Percentiles rank a stretch among this genome's conserved stretches.
Evolutionary conservation across 2,888 invertebrate species (phyloP).

Genomic region (Cosmopolites sordidus): DNA sequence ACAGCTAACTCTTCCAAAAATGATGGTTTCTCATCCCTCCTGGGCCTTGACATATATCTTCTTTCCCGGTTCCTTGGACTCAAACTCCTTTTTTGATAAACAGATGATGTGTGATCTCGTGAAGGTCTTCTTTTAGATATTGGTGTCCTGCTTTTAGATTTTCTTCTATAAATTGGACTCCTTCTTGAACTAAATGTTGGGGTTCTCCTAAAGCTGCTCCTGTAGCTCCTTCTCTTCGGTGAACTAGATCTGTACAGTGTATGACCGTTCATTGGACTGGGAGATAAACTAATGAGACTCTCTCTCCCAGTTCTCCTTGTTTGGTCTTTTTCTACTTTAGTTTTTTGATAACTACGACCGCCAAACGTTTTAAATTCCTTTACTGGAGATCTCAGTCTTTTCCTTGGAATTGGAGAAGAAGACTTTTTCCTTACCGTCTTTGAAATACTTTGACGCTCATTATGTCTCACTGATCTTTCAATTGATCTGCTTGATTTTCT

Average conservation of each 20-base stretch:
- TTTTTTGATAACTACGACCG: not conserved
- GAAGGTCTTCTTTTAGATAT: constrained; percentile 9
- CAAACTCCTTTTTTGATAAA: constrained; percentile 13
- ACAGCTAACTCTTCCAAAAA: constrained; percentile 45
- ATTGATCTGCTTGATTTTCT: constrained; percentile 12
- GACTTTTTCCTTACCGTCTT: not conserved
- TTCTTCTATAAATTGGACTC: constrained; percentile 19
- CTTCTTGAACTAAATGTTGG: constrained; percentile 10
- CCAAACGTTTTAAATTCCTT: no score
- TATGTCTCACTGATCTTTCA: no score
- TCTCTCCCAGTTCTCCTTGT: not conserved
- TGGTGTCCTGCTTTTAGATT: constrained; percentile 15
- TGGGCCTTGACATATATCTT: constrained; percentile 22
- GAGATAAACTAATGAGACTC: not conserved
- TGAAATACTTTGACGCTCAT: constrained; percentile 10
- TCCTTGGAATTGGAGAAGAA: constrained; percentile 13
- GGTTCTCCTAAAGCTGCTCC: constrained; percentile 7
- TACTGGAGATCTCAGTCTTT: constrained; percentile 13
- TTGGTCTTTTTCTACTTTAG: not conserved
- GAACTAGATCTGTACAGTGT: not conserved
- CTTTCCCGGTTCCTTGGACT: constrained; percentile 20
- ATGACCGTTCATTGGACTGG: not conserved
- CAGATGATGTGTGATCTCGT: constrained; percentile 9
- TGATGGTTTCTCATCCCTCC: constrained; percentile 34
- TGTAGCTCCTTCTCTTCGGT: constrained; percentile 7